Evolutionary conservation across 2,888 invertebrate species (phyloP).

Genomic region (Eilema griseolum): DNA sequence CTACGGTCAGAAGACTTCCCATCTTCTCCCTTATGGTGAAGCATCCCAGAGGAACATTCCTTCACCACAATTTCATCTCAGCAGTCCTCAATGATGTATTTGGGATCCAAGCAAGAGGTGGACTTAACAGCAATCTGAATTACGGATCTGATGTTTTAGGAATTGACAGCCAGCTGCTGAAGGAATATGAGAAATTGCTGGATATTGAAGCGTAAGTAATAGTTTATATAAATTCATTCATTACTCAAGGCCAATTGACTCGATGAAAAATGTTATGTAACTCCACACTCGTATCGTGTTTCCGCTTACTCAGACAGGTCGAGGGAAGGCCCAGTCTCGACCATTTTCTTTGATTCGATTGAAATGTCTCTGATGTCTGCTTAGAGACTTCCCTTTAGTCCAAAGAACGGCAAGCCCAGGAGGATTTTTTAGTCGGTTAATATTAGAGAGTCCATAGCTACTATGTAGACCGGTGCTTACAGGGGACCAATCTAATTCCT

Average conservation of each 20-base stretch:
- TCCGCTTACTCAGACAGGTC: not conserved
- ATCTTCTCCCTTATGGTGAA: constrained; percentile 95
- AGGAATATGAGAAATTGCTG: constrained; percentile 90
- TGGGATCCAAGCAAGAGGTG: constrained; percentile 95
- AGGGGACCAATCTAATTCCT: too few species aligned
- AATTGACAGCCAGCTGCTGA: constrained; percentile 92
- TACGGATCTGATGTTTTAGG: constrained; percentile 95
- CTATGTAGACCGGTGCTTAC: too few species aligned
- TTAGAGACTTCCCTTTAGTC: not conserved
- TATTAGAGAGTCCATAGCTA: too few species aligned
- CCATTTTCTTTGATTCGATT: not conserved
- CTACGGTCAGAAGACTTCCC: constrained; percentile 90
- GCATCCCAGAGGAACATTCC: constrained; percentile 92
- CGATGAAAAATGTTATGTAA: not conserved
- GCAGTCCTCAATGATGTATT: constrained; percentile 96
- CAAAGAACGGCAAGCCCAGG: not conserved
- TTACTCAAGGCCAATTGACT: not conserved
- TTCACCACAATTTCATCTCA: constrained; percentile 96
- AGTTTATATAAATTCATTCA: not conserved
- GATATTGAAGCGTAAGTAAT: constrained; percentile 80
- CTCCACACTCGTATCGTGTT: not conserved
- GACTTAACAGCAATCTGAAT: constrained; percentile 93
- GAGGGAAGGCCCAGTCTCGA: not conserved
- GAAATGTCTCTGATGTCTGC: not conserved
- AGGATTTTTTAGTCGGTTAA: not conserved